A percentile compares a stretch with the other conserved stretches of the same genome.
Conservation (phyloP, 2,113 vertebrate species). For the Perca flavescens region DNA sequence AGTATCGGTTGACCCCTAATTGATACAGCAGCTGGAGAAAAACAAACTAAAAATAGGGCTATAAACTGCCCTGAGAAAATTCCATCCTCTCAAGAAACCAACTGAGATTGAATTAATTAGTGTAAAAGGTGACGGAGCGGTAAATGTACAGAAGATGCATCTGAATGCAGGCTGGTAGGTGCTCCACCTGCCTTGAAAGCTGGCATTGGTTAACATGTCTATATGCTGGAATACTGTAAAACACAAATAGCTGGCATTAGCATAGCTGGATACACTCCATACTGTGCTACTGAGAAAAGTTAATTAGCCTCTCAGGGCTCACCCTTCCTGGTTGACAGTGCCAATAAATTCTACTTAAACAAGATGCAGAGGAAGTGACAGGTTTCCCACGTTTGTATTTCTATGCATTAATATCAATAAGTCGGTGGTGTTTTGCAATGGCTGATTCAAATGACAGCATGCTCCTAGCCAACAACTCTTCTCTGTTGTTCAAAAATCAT, state of each 20-base stretch:
- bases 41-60: not conserved
- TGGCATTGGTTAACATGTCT: not conserved
- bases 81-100: not conserved
- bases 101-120: not conserved
- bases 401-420: not conserved
- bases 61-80: not conserved
- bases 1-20: no score
- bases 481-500: not conserved
- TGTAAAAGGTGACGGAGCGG: not conserved
- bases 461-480: not conserved
- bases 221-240: slow-evolving; percentile 4
- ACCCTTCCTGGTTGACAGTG: slow-evolving; percentile 21
- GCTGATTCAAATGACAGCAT: not conserved
- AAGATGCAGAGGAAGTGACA: not conserved
- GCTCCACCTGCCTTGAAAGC: not conserved
- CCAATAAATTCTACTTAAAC: slow-evolving; percentile 19
- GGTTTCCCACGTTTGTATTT: not conserved
- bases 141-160: not conserved
- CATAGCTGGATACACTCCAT: slow-evolving; percentile 13
- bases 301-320: slow-evolving; percentile 28
- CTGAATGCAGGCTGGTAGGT: not conserved
- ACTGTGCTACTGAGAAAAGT: slow-evolving; percentile 12
- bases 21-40: not conserved
- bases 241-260: not conserved
- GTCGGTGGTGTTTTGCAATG: not conserved